Evolutionary conservation across 2,797 vertebrate species (phyloP).

Genomic region (Parauchenoglanis punctatus): DNA sequence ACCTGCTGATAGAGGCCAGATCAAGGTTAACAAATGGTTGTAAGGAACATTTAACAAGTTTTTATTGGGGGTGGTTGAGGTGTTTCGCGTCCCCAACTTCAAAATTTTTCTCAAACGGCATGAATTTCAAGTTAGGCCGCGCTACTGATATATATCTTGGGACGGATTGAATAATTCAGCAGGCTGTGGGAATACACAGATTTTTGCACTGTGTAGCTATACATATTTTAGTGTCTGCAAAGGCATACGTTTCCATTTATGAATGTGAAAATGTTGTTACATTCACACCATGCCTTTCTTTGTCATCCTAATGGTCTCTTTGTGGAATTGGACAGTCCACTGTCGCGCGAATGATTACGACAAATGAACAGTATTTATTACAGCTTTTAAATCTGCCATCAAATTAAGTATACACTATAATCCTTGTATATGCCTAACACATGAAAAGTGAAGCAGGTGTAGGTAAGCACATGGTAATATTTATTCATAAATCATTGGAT

Average conservation of each 20-base stretch:
- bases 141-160: background rate
- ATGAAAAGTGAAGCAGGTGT: slow-evolving; percentile 2
- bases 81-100: background rate
- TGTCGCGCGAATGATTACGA: background rate
- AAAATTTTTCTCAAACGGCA: background rate
- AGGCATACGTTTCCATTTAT: slow-evolving; percentile 26
- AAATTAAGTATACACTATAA: slow-evolving; percentile 18
- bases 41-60: slow-evolving; percentile 26
- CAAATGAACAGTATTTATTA: slow-evolving; percentile 12
- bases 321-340: background rate
- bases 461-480: slow-evolving; percentile 14
- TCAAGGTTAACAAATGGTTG: slow-evolving; percentile 34
- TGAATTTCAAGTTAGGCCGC: slow-evolving; percentile 20
- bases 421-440: background rate
- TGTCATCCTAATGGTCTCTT: background rate
- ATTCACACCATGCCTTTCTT: slow-evolving; percentile 18
- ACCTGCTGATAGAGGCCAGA: slow-evolving; percentile 36
- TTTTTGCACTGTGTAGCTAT: slow-evolving; percentile 45
- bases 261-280: slow-evolving; percentile 28
- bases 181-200: slow-evolving; percentile 15
- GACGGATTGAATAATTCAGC: slow-evolving; percentile 41
- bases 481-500: slow-evolving; percentile 33
- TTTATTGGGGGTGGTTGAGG: background rate
- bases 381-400: slow-evolving; percentile 24
- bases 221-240: slow-evolving; percentile 40